phyloP scores from a whole-genome alignment of 2,113 vertebrate genomes.

The Noturus placidus region DNA sequence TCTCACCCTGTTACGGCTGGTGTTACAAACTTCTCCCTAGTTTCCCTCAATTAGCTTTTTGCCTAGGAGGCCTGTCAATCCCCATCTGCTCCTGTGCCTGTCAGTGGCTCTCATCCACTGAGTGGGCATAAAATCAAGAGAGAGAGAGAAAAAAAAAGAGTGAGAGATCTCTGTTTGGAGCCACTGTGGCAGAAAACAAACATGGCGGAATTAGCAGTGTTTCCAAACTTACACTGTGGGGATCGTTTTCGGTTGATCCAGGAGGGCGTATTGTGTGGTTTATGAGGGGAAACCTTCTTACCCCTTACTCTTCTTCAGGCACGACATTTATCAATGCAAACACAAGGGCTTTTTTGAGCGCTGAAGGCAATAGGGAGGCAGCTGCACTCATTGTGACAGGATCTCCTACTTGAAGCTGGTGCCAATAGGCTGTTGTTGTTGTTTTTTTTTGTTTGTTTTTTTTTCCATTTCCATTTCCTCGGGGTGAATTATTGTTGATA shows the following conservation, averaged over 20 bases:
- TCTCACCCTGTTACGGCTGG: constrained; percentile 59
- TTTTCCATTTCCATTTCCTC: constrained; percentile 21
- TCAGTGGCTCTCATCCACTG: constrained; percentile 69
- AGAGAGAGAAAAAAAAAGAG: constrained; percentile 17
- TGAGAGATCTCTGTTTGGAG: constrained; percentile 44
- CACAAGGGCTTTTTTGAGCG: not conserved
- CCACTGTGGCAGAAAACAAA: constrained; percentile 45
- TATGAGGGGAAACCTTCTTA: constrained; percentile 27
- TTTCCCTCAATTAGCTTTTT: constrained; percentile 74
- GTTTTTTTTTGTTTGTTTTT: not conserved
- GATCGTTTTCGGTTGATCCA: constrained; percentile 25
- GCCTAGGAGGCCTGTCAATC: constrained; percentile 70
- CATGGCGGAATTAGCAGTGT: constrained; percentile 36
- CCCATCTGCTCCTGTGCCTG: constrained; percentile 71
- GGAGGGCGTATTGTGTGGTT: constrained; percentile 21
- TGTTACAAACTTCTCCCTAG: constrained; percentile 68
- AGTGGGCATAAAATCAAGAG: constrained; percentile 37
- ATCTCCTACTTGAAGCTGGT: constrained; percentile 27
- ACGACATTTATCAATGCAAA: constrained; percentile 29
- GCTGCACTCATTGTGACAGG: not conserved
- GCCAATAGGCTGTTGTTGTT: constrained; percentile 34
- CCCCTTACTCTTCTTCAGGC: constrained; percentile 23
- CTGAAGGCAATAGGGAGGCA: constrained; percentile 39
- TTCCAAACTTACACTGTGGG: constrained; percentile 31
- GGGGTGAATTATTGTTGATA: constrained; percentile 58